Percentiles rank a stretch among this genome's conserved stretches.
Conservation (phyloP, 2,113 vertebrate genomes). For the Cairina moschata region DNA sequence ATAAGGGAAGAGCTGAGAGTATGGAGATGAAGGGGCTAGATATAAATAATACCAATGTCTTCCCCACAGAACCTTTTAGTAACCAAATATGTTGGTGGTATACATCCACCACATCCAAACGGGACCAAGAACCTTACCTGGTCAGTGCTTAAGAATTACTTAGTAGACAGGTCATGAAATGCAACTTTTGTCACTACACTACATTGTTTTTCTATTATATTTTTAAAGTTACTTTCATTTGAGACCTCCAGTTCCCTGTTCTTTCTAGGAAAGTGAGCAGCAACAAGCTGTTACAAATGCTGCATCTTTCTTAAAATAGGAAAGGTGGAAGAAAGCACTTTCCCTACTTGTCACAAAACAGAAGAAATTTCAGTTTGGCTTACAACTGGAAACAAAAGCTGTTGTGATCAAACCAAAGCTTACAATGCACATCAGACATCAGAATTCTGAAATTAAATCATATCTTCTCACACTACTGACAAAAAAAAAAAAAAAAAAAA, state of each 20-base stretch:
- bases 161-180: not conserved
- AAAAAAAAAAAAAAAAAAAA: not conserved
- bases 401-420: not conserved
- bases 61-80: not conserved
- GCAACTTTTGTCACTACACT: rapidly evolving
- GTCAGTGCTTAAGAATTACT: not conserved
- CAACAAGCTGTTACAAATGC: not conserved
- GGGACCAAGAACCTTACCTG: not conserved
- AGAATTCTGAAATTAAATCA: not conserved
- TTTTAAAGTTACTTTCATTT: not conserved
- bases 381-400: not conserved
- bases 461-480: not conserved
- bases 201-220: not conserved
- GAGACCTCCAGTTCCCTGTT: not conserved
- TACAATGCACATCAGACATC: not conserved
- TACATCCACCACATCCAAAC: not conserved
- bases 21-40: not conserved
- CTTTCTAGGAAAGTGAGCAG: not conserved
- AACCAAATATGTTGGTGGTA: not conserved
- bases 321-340: not conserved
- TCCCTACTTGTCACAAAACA: not conserved
- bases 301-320: not conserved
- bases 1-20: not conserved
- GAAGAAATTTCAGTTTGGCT: not conserved
- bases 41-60: not conserved